Base-by-base conservation (phyloP, 2,888 invertebrate genomes). In the Psococerastis gibbosa region DNA sequence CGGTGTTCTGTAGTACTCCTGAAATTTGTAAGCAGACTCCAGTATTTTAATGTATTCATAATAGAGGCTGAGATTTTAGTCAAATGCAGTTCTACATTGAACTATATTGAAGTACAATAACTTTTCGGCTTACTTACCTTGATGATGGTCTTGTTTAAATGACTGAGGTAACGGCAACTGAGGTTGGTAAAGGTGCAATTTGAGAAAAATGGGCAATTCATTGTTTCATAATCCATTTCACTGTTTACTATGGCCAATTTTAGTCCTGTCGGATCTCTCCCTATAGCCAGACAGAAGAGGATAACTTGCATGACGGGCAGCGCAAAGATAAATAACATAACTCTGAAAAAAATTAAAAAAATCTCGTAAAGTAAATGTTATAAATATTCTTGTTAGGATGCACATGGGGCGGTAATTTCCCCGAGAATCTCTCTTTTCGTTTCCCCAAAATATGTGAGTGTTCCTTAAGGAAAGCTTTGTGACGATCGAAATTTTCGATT, bases 241-340 rank as follows among this genome's bases (percentile, higher is more conserved):
- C 70, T 64, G 59, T 82, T 81, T 41, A 79, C 73, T 55, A 87
- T 74, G 32, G 87, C 87, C 57, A 91, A 60, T 53, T 72, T 77
- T 3, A 91, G 68, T 41, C 80, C 83, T 46, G 75, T 78, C 1
- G 88, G 88, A 60, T 88, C 87, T 20, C 85, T 70, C 41, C 88
- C 88, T 50, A 88, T 89, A 46, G 91, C 91, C 60, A 89, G 64
- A 59, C 91, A 91, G 69, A 91, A 91, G 46, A 92, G 73, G 45
- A 89, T 83, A 48, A 91, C 88, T 66, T 91, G 88, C 75, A 91
- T 80, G 22, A 87, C 84, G n/a, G 91, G 91, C 54, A 91, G 64
- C 27, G 87, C 83, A 61, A 91, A 91, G 56, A 91, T 87, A 64
- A 92, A 92, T 56, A 89, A 66, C 80, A 92, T 84, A 48, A 91